Evolutionary conservation across 1,140 invertebrate genomes (phyloP).

Genomic region (Papilio polyxenes): DNA sequence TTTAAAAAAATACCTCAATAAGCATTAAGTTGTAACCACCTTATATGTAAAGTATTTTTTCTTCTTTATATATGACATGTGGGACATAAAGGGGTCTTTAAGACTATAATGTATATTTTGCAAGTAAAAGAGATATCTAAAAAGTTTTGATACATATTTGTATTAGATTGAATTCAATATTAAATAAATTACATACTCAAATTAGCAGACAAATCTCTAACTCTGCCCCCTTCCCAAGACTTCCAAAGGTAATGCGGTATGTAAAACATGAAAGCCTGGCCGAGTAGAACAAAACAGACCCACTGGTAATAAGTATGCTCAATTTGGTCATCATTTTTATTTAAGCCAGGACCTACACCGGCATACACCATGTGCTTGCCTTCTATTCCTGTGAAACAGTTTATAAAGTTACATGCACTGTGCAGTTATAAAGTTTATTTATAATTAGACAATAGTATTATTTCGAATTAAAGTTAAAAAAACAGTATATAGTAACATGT

Average conservation of each 20-base stretch:
- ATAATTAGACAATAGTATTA: conserved; percentile 35
- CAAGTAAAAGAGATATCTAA: too few relatives aligned
- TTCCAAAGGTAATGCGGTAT: conserved; percentile 89
- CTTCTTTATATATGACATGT: too few relatives aligned
- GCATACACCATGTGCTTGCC: conserved; percentile 38
- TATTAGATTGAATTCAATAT: background rate
- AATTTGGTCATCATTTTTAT: conserved; percentile 48
- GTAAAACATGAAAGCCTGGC: conserved; percentile 90
- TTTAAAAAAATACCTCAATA: too few relatives aligned
- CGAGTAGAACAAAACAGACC: conserved; percentile 90
- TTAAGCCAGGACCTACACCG: conserved; percentile 13
- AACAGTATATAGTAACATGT: conserved; percentile 80
- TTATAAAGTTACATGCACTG: background rate
- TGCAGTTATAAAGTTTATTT: background rate
- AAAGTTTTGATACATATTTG: background rate
- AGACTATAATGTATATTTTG: too few relatives aligned
- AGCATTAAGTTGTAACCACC: too few relatives aligned
- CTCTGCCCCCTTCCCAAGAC: conserved; percentile 85
- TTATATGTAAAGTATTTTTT: too few relatives aligned
- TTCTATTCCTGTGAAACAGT: conserved; percentile 29
- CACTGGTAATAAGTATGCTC: conserved; percentile 94
- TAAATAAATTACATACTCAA: conserved; percentile 53
- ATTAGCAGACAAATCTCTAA: conserved; percentile 69
- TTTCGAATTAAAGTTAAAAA: background rate
- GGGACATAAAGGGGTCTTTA: too few relatives aligned